phyloP scores from a whole-genome alignment of 2,113 vertebrate genomes.

The Poecilia latipinna region DNA sequence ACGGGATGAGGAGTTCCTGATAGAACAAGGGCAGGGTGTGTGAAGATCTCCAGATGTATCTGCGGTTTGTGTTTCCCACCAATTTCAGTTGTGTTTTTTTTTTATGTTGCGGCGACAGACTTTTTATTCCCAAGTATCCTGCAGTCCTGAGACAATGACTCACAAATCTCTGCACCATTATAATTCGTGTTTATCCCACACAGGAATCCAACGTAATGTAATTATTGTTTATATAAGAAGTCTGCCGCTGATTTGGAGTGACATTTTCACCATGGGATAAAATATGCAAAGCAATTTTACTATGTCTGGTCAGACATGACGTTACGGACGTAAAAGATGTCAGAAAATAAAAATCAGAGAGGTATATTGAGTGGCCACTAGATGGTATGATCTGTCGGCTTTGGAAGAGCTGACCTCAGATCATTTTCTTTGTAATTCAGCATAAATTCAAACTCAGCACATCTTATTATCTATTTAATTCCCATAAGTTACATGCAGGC shows the following conservation, averaged over 20 bases:
- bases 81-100: constrained; percentile 61
- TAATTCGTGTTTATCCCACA: too few species aligned
- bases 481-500: too few species aligned
- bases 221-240: neutral
- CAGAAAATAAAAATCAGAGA: constrained; percentile 10
- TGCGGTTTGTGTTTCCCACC: constrained; percentile 54
- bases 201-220: neutral
- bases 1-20: constrained; percentile 30
- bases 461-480: neutral
- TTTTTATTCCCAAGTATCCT: constrained; percentile 33
- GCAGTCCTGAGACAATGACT: constrained; percentile 32
- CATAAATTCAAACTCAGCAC: neutral
- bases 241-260: neutral
- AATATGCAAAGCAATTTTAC: neutral
- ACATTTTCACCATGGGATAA: neutral
- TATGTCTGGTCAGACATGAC: neutral
- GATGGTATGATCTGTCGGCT: constrained; percentile 63
- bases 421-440: neutral
- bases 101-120: constrained; percentile 46
- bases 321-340: constrained; percentile 16
- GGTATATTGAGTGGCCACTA: constrained; percentile 64
- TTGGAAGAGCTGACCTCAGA: neutral
- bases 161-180: constrained; percentile 13
- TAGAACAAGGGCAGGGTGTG: constrained; percentile 41
- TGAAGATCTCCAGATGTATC: constrained; percentile 70